Percentiles rank a stretch among this genome's conserved stretches.
phyloP scores from a whole-genome alignment of 2,797 vertebrate species.

The Todus mexicanus region DNA sequence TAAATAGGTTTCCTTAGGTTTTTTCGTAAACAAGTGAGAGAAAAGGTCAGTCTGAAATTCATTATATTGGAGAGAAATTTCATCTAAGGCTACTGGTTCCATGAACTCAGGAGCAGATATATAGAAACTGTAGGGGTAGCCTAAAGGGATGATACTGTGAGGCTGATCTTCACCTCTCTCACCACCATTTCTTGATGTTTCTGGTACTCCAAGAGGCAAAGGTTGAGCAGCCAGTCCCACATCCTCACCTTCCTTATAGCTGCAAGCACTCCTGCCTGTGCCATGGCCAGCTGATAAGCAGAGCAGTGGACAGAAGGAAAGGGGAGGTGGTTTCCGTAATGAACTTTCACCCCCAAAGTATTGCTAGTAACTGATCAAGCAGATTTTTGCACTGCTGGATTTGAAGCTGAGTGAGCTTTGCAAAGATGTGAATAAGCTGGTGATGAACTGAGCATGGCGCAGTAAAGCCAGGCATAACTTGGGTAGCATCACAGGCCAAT shows the following conservation, averaged over 20 bases:
- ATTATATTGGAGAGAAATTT: not conserved
- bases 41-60: not conserved
- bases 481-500: not conserved
- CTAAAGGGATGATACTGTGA: not conserved
- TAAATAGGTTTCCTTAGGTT: not conserved
- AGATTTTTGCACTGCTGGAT: not conserved
- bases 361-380: not conserved
- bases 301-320: not conserved
- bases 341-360: not conserved
- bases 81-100: not conserved
- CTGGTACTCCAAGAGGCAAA: not conserved
- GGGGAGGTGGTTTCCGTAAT: not conserved
- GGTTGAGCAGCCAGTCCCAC: not conserved
- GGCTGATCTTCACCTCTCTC: not conserved
- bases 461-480: not conserved
- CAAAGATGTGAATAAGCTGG: not conserved
- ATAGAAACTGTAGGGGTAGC: not conserved
- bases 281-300: rapidly evolving
- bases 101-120: not conserved
- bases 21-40: not conserved
- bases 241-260: not conserved
- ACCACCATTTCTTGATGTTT: not conserved
- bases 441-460: rapidly evolving
- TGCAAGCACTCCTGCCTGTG: not conserved
- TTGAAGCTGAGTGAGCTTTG: not conserved